Evolutionary conservation across 2,113 vertebrate genomes (phyloP).

Genomic region (Dryoscopus gambensis): DNA sequence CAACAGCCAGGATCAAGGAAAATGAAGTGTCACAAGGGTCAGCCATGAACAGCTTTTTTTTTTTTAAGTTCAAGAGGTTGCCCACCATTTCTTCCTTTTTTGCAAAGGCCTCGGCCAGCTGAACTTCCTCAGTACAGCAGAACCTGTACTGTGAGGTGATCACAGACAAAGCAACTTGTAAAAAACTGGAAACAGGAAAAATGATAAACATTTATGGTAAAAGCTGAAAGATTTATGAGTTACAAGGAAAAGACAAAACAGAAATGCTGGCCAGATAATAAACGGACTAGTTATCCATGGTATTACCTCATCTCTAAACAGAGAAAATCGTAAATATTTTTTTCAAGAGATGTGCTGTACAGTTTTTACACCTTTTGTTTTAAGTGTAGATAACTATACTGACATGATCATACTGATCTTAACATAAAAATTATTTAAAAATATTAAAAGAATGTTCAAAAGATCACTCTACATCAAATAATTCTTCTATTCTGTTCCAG

Average conservation of each 20-base stretch:
- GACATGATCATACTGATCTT: neutral
- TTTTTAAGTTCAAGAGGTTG: constrained; percentile 89
- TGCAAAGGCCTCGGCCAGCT: constrained; percentile 75
- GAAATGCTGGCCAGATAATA: constrained; percentile 51
- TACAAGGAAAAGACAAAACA: constrained; percentile 70
- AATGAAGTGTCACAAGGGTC: constrained; percentile 62
- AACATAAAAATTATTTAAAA: neutral
- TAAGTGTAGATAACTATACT: neutral
- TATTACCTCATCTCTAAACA: neutral
- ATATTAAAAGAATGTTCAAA: neutral
- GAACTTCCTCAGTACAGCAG: constrained; percentile 91
- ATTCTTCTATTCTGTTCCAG: neutral
- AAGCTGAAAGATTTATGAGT: constrained; percentile 86
- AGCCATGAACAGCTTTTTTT: constrained; percentile 48
- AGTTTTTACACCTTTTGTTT: neutral
- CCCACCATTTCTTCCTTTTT: constrained; percentile 87
- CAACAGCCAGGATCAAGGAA: constrained; percentile 63
- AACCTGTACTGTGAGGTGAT: constrained; percentile 79
- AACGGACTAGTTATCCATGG: neutral
- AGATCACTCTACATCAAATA: neutral
- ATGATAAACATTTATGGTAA: constrained; percentile 80
- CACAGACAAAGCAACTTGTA: constrained; percentile 80
- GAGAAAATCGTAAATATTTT: neutral
- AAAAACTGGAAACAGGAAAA: constrained; percentile 90
- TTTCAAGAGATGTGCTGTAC: neutral